Conservation (phyloP, 2,113 vertebrate species). For the Colaptes auratus region DNA sequence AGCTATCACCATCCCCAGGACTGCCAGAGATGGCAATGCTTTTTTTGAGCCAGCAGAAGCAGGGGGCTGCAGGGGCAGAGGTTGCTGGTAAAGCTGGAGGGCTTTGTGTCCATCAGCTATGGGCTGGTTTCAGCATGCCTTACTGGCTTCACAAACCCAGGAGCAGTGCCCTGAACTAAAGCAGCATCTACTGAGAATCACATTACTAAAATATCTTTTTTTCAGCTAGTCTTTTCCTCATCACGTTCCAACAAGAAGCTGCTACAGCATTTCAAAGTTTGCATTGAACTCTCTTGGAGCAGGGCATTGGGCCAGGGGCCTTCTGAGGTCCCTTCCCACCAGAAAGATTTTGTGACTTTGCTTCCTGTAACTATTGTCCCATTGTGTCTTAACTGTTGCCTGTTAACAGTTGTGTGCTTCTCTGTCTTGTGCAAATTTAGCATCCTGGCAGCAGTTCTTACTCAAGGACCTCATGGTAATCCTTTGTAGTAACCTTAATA, state of each 20-base stretch:
- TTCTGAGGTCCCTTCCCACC: not conserved
- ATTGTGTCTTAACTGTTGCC: not conserved
- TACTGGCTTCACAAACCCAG: not conserved
- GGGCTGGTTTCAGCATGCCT: not conserved
- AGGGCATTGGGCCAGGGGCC: not conserved
- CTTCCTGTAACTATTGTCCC: not conserved
- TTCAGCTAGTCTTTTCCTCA: not conserved
- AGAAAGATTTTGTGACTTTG: not conserved
- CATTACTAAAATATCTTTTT: not conserved
- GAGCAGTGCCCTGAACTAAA: not conserved
- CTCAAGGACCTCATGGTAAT: not conserved
- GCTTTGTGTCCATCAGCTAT: rapidly evolving
- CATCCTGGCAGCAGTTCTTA: not conserved
- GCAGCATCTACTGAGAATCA: not conserved
- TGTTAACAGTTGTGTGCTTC: not conserved
- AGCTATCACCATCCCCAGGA: not conserved
- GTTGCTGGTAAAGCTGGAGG: not conserved
- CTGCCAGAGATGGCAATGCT: not conserved
- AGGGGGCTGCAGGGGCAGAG: not conserved
- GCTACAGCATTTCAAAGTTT: not conserved
- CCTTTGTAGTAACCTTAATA: not conserved
- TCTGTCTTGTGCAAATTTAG: not conserved
- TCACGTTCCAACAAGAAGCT: not conserved
- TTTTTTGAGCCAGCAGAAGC: not conserved
- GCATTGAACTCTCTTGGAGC: rapidly evolving